Evolutionary conservation across 2,113 vertebrate species (phyloP).

Genomic region (Brachionichthys hirsutus): DNA sequence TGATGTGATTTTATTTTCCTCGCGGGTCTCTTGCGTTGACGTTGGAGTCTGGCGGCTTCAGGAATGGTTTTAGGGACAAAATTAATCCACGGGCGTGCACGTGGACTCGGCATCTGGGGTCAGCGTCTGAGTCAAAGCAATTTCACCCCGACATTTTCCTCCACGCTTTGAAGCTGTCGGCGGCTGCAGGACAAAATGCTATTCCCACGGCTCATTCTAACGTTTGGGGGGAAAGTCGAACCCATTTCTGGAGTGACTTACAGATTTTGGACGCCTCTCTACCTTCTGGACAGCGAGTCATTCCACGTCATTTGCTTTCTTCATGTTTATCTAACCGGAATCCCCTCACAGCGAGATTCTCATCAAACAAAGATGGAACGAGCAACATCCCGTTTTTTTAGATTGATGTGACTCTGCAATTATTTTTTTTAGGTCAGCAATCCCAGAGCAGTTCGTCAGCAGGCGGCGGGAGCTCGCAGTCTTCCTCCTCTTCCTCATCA

Average conservation of each 20-base stretch:
- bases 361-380: slow-evolving; percentile 14
- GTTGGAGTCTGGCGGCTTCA: not conserved
- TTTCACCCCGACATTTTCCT: slow-evolving; percentile 5
- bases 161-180: slow-evolving; percentile 1
- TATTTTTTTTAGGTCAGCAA: slow-evolving; percentile 90
- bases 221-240: slow-evolving; percentile 14
- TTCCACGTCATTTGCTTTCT: slow-evolving; percentile 16
- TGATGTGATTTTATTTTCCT: not conserved
- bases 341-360: not conserved
- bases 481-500: slow-evolving; percentile 76
- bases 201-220: slow-evolving; percentile 1
- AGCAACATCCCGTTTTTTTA: slow-evolving; percentile 13
- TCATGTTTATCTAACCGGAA: not conserved
- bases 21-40: not conserved
- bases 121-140: not conserved
- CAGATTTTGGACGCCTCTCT: slow-evolving; percentile 3
- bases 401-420: slow-evolving; percentile 43
- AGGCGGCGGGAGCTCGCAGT: slow-evolving; percentile 70
- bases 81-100: not conserved
- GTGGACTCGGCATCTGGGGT: slow-evolving; percentile 13
- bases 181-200: slow-evolving; percentile 8
- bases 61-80: no score
- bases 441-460: slow-evolving; percentile 74
- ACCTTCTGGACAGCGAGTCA: slow-evolving; percentile 33
- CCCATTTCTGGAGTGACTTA: slow-evolving; percentile 24